Conservation (phyloP, 2,797 vertebrate species). For the Acanthiza pusilla region DNA sequence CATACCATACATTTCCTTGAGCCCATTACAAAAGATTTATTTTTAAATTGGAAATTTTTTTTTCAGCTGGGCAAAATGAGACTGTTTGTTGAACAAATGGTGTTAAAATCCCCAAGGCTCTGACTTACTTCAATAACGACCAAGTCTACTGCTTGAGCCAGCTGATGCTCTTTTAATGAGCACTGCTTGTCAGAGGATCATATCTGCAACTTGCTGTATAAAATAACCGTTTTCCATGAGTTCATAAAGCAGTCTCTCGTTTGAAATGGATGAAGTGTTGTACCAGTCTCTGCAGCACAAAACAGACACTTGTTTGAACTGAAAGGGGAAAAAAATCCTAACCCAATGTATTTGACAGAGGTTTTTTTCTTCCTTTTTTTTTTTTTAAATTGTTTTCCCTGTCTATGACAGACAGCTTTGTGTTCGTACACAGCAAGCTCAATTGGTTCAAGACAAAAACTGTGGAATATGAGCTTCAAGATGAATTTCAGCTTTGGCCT, state of each 20-base stretch:
- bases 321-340: not conserved
- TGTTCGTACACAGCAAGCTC: slow-evolving; percentile 12
- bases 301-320: slow-evolving; percentile 49
- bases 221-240: slow-evolving; percentile 44
- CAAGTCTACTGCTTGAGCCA: slow-evolving; percentile 17
- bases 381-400: not conserved
- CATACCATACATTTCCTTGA: slow-evolving; percentile 41
- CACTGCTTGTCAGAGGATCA: slow-evolving; percentile 58
- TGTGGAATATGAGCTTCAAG: not conserved
- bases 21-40: slow-evolving; percentile 63
- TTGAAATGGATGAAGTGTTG: slow-evolving; percentile 53
- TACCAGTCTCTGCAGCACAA: slow-evolving; percentile 24
- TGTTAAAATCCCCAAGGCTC: slow-evolving; percentile 47
- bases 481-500: slow-evolving; percentile 7
- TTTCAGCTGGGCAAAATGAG: slow-evolving; percentile 39
- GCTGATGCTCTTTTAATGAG: slow-evolving; percentile 67
- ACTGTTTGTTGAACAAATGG: slow-evolving; percentile 64
- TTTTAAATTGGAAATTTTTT: slow-evolving; percentile 47
- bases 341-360: not conserved
- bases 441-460: slow-evolving; percentile 1
- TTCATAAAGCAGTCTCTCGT: slow-evolving; percentile 53
- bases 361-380: not conserved
- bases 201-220: slow-evolving; percentile 49
- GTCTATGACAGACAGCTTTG: not conserved
- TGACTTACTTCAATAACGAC: slow-evolving; percentile 28